Base-by-base conservation (phyloP, 2,797 vertebrate genomes). In the Falco rusticolus region DNA sequence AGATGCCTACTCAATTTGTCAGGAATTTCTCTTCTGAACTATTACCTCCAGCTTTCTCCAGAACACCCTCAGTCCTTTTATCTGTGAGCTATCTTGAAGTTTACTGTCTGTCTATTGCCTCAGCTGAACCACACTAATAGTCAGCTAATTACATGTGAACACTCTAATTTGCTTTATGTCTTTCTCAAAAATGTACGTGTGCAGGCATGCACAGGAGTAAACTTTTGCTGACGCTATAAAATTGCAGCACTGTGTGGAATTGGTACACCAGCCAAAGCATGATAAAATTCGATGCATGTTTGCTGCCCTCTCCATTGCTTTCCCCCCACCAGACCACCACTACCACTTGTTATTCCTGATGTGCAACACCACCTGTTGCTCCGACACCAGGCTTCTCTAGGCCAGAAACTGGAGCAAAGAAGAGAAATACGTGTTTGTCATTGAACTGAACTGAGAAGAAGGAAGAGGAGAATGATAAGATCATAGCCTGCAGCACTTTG, bases 351-450 rank as follows among this genome's bases (percentile, higher is more conserved):
- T 84, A 76, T 92, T 94, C 92, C 90, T 94, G 95, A 95, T 96
- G 85, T 95, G 91, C 95, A 96, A 90, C 94, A 96, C 78, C 92
- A 90, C 87, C 92, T 89, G 95, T 80, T 94, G 87, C 88, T 97
- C 89, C 86, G 87, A 31, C 31, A 68, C 34, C 31, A 50, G 78
- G 20, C 63, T 86, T 69, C 87, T 53, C 69, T 45, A 50, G 94
- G 86, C 37, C 90, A 96, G 90, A 95, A 92, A 94, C 76, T 87
- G 83, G 89, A 97, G 93, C 93, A 95, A 84, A 91, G 76, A 96
- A 87, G 76, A 97, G 95, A 96, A 94, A 94, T 94, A 88, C 48
- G n/a, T 97, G 90, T 92, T 97, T 97, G 97, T 97, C 94, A 96
- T 91, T 97, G 96, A 97, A 93, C 87, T 94, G 95, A 95, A 89